A percentile compares a stretch with the other conserved stretches of the same genome.
Conservation (phyloP, 2,888 invertebrate species). For the Noctuana brunneofusca region DNA sequence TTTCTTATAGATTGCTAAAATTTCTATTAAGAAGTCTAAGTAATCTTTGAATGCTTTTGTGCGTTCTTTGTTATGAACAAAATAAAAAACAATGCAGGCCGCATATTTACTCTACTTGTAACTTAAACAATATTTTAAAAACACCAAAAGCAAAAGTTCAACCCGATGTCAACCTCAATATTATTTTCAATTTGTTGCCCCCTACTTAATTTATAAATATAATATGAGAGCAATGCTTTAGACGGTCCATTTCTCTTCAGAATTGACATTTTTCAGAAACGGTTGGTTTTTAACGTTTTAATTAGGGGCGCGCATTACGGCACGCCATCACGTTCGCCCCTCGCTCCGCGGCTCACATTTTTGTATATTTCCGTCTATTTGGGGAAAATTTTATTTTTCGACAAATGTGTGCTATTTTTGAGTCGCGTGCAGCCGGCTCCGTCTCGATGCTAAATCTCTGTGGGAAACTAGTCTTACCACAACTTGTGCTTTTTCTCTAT, state of each 20-base stretch:
- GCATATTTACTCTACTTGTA: neutral
- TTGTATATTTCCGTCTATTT: conserved; percentile 83
- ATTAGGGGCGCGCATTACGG: conserved; percentile 83
- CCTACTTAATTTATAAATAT: conserved; percentile 56
- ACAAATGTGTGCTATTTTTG: conserved; percentile 80
- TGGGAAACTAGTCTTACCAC: conserved; percentile 72
- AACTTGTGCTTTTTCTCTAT: conserved; percentile 43
- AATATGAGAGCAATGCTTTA: conserved; percentile 77
- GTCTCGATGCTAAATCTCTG: conserved; percentile 77
- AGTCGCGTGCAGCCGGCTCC: conserved; percentile 79
- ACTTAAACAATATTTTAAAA: no score
- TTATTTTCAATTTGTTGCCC: conserved; percentile 33
- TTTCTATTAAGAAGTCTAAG: neutral
- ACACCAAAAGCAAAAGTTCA: conserved; percentile 11
- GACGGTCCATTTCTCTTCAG: conserved; percentile 81
- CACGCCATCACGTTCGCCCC: conserved; percentile 80
- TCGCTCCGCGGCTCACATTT: conserved; percentile 79
- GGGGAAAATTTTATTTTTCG: conserved; percentile 82
- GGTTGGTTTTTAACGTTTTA: conserved; percentile 82
- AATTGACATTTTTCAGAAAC: conserved; percentile 82
- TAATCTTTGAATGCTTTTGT: neutral
- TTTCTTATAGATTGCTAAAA: no score
- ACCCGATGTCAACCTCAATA: conserved; percentile 20
- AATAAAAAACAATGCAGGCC: neutral
- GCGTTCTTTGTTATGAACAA: neutral